A percentile compares a stretch with the other conserved stretches of the same genome.
Evolutionary conservation across 2,797 vertebrate species (phyloP).

Genomic region (Nannoperca obscura): DNA sequence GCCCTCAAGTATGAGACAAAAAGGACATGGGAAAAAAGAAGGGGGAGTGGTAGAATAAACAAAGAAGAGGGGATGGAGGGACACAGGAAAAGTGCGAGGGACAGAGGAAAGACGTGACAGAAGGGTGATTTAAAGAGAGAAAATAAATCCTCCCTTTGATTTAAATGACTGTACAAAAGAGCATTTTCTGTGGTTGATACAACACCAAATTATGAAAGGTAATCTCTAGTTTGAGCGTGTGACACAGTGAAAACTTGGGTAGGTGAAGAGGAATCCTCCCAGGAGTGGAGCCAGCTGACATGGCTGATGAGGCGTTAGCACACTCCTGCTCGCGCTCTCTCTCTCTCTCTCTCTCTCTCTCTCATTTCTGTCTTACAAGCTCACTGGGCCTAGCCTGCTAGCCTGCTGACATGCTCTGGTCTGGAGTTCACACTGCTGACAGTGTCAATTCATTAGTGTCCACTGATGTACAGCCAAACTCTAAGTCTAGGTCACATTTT

Average conservation of each 20-base stretch:
- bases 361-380: slow-evolving; percentile 71
- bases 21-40: slow-evolving; percentile 43
- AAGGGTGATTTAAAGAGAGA: slow-evolving; percentile 32
- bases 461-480: slow-evolving; percentile 76
- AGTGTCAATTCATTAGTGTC: slow-evolving; percentile 82
- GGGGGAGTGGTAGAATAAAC: slow-evolving; percentile 38
- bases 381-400: slow-evolving; percentile 49
- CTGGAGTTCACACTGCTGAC: slow-evolving; percentile 74
- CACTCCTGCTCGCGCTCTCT: background rate
- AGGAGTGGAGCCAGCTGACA: slow-evolving; percentile 50
- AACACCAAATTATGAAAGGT: slow-evolving; percentile 65
- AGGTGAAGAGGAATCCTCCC: slow-evolving; percentile 65
- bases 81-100: slow-evolving; percentile 33
- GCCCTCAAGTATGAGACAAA: slow-evolving; percentile 53
- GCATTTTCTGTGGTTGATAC: slow-evolving; percentile 51
- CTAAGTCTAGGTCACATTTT: slow-evolving; percentile 65
- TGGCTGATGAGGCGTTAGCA: slow-evolving; percentile 55
- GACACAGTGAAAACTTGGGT: slow-evolving; percentile 65
- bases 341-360: slow-evolving; percentile 38
- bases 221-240: slow-evolving; percentile 63
- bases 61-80: slow-evolving; percentile 38
- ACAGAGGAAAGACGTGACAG: slow-evolving; percentile 19
- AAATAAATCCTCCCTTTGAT: slow-evolving; percentile 55
- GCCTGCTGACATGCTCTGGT: slow-evolving; percentile 73
- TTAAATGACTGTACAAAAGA: slow-evolving; percentile 43